Evolutionary conservation across 2,113 vertebrate species (phyloP), one percentile per base, ranked within the genome.

Genomic region (Copsychus sechellarum): DNA sequence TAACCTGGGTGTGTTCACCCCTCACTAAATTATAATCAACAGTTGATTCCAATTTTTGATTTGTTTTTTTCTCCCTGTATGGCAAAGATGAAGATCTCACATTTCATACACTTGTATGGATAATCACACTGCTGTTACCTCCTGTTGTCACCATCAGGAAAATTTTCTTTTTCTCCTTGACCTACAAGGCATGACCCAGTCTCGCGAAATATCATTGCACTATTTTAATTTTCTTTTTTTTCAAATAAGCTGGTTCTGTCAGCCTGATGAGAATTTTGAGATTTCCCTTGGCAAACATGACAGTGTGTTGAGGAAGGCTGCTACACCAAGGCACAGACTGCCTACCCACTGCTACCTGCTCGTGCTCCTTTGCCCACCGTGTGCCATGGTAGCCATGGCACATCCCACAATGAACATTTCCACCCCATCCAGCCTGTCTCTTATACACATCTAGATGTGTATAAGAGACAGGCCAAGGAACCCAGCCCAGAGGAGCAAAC

Each of bases 351-450:
- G 45, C 12, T 57, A 6, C 26, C 48, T 21, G 23, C n/a, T 48
- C 3, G 1, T 5, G 4, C 26, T 61, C n/a, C 77, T 80, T 17
- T 33, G 19, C 62, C 40, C 24, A 2, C 23, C 2, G 0, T 29
- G 18, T 21, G 62, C 57, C 29, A 0, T 0, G 3, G 60, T 3
- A 24, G 31, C 3, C 31, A 5, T 0, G 1, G 58, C 58, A 51
- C 48, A 20, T 60, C 50, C 69, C 58, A 24, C 3, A 47, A 5
- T 1, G 10, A 3, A 17, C 17, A 4, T 11, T 28, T 13, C 17
- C 84, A 50, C 20, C 34, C 12, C 18, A 24, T 12, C 40, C 61
- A 50, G 89, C n/a, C n/a, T n/a, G n/a, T n/a, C n/a, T n/a, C n/a
- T n/a, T n/a, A n/a, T n/a, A n/a, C n/a, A n/a, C n/a, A n/a, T n/a